Conservation (phyloP, 2,888 invertebrate species). For the Hyposoter dolosus region DNA sequence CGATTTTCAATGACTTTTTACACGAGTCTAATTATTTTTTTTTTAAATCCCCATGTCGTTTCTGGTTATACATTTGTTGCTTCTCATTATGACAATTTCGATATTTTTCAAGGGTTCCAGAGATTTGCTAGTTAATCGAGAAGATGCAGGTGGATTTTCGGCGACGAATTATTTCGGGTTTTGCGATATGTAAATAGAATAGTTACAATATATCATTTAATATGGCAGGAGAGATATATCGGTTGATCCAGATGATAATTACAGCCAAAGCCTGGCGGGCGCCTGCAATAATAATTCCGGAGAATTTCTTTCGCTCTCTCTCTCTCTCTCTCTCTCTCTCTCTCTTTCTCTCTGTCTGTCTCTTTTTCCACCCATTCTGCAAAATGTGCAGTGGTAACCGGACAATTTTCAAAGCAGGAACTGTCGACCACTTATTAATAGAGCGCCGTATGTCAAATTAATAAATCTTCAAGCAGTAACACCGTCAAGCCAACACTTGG, state of each 20-base stretch:
- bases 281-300: constrained; percentile 64
- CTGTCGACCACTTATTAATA: constrained; percentile 72
- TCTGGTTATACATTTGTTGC: not conserved
- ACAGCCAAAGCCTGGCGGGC: constrained; percentile 56
- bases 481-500: constrained; percentile 52
- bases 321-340: constrained; percentile 32
- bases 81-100: not conserved
- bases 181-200: constrained; percentile 55
- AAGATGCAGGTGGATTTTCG: constrained; percentile 17
- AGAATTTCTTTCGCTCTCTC: constrained; percentile 32
- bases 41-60: not conserved
- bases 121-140: constrained; percentile 4
- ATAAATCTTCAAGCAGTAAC: constrained; percentile 70
- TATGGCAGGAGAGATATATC: constrained; percentile 57
- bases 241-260: constrained; percentile 72
- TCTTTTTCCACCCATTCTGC: constrained; percentile 32
- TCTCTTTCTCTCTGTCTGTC: constrained; percentile 55
- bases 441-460: constrained; percentile 73
- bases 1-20: not conserved
- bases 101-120: not conserved
- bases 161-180: constrained; percentile 25
- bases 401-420: constrained; percentile 72
- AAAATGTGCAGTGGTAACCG: constrained; percentile 50
- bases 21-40: not conserved
- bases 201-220: constrained; percentile 47